phyloP scores from a whole-genome alignment of 2,113 vertebrate species.

The Xerus inauris region DNA sequence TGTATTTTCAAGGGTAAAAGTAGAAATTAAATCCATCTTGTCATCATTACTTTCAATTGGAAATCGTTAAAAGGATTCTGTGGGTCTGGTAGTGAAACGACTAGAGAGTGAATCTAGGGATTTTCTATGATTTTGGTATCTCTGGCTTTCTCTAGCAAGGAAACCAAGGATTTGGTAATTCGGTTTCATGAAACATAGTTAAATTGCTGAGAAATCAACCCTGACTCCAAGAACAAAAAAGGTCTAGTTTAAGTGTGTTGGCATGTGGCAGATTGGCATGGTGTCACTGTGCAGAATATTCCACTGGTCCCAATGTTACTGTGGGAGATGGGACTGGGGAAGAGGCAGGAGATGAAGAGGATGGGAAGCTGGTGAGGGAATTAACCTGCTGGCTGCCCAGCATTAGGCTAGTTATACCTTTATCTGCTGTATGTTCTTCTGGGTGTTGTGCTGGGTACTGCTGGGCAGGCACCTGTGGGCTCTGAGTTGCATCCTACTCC shows the following conservation, averaged over 20 bases:
- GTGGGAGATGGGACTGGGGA: neutral
- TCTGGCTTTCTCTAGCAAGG: neutral
- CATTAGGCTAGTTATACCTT: neutral
- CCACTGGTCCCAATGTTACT: rapidly evolving
- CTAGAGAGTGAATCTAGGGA: neutral
- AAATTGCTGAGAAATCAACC: neutral
- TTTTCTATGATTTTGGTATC: neutral
- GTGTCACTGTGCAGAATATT: neutral
- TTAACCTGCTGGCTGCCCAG: neutral
- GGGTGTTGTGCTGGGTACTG: rapidly evolving
- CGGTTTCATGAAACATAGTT: neutral
- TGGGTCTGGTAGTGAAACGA: neutral
- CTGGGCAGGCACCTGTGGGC: neutral
- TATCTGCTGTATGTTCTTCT: neutral
- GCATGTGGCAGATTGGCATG: neutral
- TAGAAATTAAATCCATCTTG: neutral
- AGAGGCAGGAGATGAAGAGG: rapidly evolving
- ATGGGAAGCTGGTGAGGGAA: neutral
- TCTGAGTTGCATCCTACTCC: rapidly evolving
- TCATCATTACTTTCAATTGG: neutral
- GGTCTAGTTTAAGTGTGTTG: neutral
- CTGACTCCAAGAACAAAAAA: neutral
- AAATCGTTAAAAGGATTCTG: neutral
- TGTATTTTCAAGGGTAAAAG: neutral
- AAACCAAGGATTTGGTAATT: neutral